Evolutionary conservation across 2,888 invertebrate genomes (phyloP), one percentile per base, ranked within the genome.

Genomic region (Acanthosoma haemorrhoidale): DNA sequence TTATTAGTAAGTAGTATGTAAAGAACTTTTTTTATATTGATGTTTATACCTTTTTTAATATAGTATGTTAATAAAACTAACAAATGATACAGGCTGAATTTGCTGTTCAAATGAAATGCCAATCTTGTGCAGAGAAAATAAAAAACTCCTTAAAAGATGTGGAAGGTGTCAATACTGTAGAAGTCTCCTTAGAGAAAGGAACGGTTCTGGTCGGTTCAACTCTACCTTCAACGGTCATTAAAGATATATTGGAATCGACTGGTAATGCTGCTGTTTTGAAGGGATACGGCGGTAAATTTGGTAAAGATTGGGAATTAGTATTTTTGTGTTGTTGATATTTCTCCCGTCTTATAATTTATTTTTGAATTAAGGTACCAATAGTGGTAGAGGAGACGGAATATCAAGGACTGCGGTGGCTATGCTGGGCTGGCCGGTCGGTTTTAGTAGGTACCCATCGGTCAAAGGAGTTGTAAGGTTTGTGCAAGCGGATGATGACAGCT

Each of bases 401-500:
- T 61, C 70, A 21, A 68, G 68, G 13, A 69, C 91, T 0, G 94
- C 94, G 1, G 91, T 92, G 0, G 88, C 92, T 76, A 84, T 94
- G 70, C 75, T 86, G 67, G 81, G 81, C 51, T 81, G 81, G 15
- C 77, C 79, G 70, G 79, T 80, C 8, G 81, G 82, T 34, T 80
- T 80, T 63, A 79, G 80, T 57, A 83, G 84, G 66, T 79, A 80
- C 4, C 76, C 76, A 0, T 72, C 78, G 0, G 81, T 90, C 3
- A 82, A 87, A 76, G 94, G 94, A 0, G 88, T 95, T 15, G 84
- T 94, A 5, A 80, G 94, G 70, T 89, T 95, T 78, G 84, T 87
- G 41, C 89, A 91, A 80, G 80, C 82, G 0, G 77, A 80, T 73
- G 81, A 83, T 15, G 79, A 84, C 43, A 81, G 80, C 4, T 87